Percentiles rank a stretch among this genome's conserved stretches.
These are phyloP conservation scores for Papilio dardanus DNA, from an alignment of 1,140 invertebrate species.

Conservation along the genomic window DNA sequence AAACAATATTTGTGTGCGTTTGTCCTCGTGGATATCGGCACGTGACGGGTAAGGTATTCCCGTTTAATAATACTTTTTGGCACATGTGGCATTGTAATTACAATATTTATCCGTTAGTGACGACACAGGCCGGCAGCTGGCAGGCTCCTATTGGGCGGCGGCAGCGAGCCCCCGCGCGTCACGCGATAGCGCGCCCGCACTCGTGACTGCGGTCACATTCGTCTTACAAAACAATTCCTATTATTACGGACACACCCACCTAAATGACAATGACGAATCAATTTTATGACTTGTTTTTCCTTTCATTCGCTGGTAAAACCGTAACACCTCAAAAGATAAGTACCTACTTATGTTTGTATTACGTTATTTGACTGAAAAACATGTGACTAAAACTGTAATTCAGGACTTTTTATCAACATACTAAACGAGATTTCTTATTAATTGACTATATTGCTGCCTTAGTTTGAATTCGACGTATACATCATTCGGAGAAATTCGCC, in stretches of 20 bases:
- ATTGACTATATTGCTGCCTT: too few relatives aligned
- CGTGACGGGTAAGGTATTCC: not conserved
- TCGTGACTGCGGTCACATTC: constrained; percentile 48
- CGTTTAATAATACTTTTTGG: constrained; percentile 40
- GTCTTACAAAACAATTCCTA: constrained; percentile 27
- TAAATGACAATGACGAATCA: constrained; percentile 21
- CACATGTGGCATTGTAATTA: constrained; percentile 39
- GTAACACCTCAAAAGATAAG: constrained; percentile 3
- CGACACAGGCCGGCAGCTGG: constrained; percentile 50
- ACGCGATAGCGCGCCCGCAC: constrained; percentile 50
- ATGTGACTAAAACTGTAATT: not conserved
- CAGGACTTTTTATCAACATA: not conserved
- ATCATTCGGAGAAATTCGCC: not conserved
- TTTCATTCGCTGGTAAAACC: not conserved
- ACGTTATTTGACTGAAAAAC: not conserved
- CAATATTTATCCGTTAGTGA: constrained; percentile 53
- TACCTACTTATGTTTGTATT: not conserved
- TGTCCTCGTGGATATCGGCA: not conserved
- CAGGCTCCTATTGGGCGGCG: constrained; percentile 60
- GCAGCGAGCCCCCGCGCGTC: constrained; percentile 70
- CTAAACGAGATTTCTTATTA: too few relatives aligned
- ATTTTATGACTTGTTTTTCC: constrained; percentile 3
- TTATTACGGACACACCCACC: constrained; percentile 36
- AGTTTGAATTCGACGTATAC: not conserved
- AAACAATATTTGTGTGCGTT: not conserved